Percentiles rank a stretch among this genome's conserved stretches.
These are phyloP conservation scores for Tachysurus vachellii DNA, from an alignment of 2,113 vertebrate genomes.

Conservation along the genomic window DNA sequence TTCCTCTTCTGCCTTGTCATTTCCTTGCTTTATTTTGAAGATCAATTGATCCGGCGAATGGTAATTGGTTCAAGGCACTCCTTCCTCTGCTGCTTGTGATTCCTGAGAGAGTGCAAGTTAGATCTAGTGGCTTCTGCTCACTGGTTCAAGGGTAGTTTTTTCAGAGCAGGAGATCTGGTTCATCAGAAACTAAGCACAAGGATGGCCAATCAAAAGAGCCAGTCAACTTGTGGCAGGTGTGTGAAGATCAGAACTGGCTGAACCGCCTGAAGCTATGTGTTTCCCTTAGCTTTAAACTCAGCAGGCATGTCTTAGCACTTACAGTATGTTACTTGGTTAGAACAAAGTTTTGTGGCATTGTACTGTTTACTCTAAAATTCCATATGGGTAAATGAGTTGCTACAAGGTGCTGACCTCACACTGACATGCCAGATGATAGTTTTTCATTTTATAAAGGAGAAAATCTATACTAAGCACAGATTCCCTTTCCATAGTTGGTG, in stretches of 20 bases:
- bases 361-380: background rate
- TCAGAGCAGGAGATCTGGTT: slow-evolving; percentile 47
- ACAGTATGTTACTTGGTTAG: background rate
- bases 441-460: background rate
- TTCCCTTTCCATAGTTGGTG: slow-evolving; percentile 16
- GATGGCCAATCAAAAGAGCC: slow-evolving; percentile 44
- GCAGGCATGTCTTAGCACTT: background rate
- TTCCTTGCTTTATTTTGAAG: slow-evolving; percentile 22
- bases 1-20: slow-evolving; percentile 33
- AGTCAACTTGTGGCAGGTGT: background rate
- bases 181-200: slow-evolving; percentile 39
- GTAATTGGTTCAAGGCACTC: slow-evolving; percentile 37
- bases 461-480: background rate
- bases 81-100: slow-evolving; percentile 40
- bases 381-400: background rate
- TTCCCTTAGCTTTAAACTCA: slow-evolving; percentile 19
- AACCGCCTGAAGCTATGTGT: background rate
- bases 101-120: slow-evolving; percentile 40
- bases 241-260: slow-evolving; percentile 10
- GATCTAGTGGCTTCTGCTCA: slow-evolving; percentile 25
- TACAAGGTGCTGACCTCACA: slow-evolving; percentile 8
- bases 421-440: background rate
- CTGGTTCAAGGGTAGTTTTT: slow-evolving; percentile 39
- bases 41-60: background rate
- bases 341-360: background rate